A percentile compares a stretch with the other conserved stretches of the same genome.
Evolutionary conservation across 2,888 invertebrate species (phyloP).

Genomic region (Drosophila atroscutellata): DNA sequence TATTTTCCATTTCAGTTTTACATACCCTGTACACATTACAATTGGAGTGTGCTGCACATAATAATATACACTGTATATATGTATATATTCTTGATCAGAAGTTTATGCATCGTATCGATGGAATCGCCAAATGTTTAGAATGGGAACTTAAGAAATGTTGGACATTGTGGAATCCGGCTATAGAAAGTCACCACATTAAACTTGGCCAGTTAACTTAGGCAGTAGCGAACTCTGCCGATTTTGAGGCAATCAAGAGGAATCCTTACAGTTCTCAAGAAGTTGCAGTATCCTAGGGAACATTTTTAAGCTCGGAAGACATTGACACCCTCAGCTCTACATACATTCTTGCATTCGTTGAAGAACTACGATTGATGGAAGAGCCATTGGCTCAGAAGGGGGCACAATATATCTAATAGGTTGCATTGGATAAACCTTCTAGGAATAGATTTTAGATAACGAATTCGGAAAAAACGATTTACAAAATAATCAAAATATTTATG

Average conservation of each 20-base stretch:
- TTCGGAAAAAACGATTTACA: no score
- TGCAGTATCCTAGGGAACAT: neutral
- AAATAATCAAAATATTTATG: no score
- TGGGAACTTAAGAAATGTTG: neutral
- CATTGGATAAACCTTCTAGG: no score
- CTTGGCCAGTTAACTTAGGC: neutral
- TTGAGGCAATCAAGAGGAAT: neutral
- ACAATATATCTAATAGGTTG: no score
- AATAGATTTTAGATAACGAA: no score
- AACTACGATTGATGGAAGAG: no score
- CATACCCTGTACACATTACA: slow-evolving; percentile 2
- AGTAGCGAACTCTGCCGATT: neutral
- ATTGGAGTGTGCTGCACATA: neutral
- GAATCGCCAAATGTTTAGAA: neutral
- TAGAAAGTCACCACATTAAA: neutral
- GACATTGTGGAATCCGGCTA: neutral
- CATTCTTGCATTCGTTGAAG: no score
- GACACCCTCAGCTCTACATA: neutral
- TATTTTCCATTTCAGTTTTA: slow-evolving; percentile 1
- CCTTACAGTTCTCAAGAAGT: neutral
- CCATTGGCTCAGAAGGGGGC: neutral
- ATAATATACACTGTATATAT: neutral
- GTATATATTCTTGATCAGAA: neutral
- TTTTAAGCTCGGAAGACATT: neutral
- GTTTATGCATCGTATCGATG: no score